These are phyloP conservation scores for Dermatophagoides farinae DNA, from an alignment of 1,140 invertebrate species.

Conservation along the genomic window DNA sequence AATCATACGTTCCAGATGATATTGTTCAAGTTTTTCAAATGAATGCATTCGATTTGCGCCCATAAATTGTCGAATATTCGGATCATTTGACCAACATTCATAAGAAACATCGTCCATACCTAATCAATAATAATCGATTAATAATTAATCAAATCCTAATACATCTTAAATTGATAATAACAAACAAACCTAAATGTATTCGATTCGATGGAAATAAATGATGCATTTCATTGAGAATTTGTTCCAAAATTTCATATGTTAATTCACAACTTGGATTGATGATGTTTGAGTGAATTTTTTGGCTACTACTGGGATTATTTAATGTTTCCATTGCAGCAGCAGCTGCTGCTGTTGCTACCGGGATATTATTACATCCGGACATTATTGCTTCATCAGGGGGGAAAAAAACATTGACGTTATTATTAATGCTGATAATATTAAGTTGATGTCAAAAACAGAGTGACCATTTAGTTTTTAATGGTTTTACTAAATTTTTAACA, in stretches of 20 bases:
- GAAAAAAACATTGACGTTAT: too few relatives aligned
- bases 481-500: too few relatives aligned
- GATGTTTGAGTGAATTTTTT: neutral
- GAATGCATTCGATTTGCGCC: conserved; percentile 30
- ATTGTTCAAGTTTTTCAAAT: conserved; percentile 1
- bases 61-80: conserved; percentile 50
- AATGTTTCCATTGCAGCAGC: too few relatives aligned
- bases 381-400: too few relatives aligned
- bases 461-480: too few relatives aligned
- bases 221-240: conserved; percentile 45
- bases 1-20: conserved; percentile 28
- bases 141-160: too few relatives aligned
- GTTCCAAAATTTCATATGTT: conserved; percentile 42
- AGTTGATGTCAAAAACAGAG: too few relatives aligned
- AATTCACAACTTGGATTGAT: conserved; percentile 44
- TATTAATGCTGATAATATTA: too few relatives aligned
- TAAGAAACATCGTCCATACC: conserved; percentile 56
- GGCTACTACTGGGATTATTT: neutral
- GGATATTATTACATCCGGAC: too few relatives aligned
- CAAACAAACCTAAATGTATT: conserved; percentile 46
- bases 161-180: too few relatives aligned
- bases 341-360: too few relatives aligned
- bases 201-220: conserved; percentile 49
- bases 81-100: conserved; percentile 60
- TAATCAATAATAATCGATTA: neutral